Evolutionary conservation across 2,113 vertebrate genomes (phyloP), one percentile per base, ranked within the genome.

Genomic region (Myotis lucifugus): DNA sequence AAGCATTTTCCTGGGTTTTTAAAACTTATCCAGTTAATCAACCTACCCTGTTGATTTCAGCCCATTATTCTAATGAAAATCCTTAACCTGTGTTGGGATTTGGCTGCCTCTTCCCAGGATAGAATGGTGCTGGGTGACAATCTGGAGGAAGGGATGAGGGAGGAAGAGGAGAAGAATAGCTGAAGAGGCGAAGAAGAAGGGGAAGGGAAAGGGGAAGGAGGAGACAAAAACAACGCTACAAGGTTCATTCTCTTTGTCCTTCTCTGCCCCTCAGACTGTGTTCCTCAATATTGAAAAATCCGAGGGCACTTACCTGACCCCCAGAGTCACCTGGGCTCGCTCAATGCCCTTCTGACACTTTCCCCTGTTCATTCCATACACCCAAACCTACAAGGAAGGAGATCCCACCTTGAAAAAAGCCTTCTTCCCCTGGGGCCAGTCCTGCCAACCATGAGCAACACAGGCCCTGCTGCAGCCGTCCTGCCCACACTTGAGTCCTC

Each of bases 1-100:
- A 78, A 81, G 52, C 42, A 48, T 64, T 87, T 84, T 90, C 72
- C 37, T 81, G 59, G 6, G 7, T 88, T 92, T 95, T 91, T 77
- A 70, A n/a, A 59, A 70, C 54, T 9, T 37, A 92, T n/a, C 1
- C 34, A 61, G 13, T 88, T 94, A 78, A 93, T n/a, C n/a, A 81
- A 79, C 77, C 77, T 85, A 73, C 56, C 25, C 23, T 32, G 21
- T n/a, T 83, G 23, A 85, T 78, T 89, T 88, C 17, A 94, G 21
- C n/a, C 10, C 15, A 64, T 56, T 13, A 32, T 78, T 87, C 29
- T 67, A 89, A 89, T 29, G 67, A 70, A 92, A 92, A 25, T 59
- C 32, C 50, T 86, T 72, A 66, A 34, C 27, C 78, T 73, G 42
- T 37, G 84, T 54, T 56, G 42, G 29, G 37, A 78, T 84, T 83